Base-by-base conservation (phyloP, 2,113 vertebrate species). In the Lipophrys pholis region DNA sequence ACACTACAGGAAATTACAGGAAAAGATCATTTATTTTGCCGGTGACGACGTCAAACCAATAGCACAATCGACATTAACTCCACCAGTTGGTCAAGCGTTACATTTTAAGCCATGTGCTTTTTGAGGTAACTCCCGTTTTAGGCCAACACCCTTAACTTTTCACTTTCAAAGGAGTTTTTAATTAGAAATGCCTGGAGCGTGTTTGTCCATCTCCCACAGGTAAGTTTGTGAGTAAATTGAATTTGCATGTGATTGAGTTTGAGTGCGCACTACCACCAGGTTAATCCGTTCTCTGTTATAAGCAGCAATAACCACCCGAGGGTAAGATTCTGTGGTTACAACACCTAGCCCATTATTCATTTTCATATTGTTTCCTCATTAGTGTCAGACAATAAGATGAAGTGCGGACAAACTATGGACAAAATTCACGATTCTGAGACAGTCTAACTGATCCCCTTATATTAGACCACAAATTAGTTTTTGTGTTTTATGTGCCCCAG, bases 381-480 rank as follows among this genome's bases (percentile, higher is more conserved):
- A 77, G 42, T 48, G 30, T 69, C 73, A 69, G 69, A 85, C 51
- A 69, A 55, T 68, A 57, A 75, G 69, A 83, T 70, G n/a, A 73
- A 73, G 69, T 53, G 68, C 49, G 51, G 55, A 69, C 53, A 57
- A 62, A 30, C 60, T 52, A 30, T 64, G 62, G 53, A 71, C 70
- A 60, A 82, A 74, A 78, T 36, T 55, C 7, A 8, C 55, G 50
- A 70, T 67, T 82, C 15, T 41, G 45, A 75, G 73, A 83, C 46
- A 52, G 56, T 73, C 41, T 14, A 11, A 35, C 70, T 74, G 46
- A 69, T 80, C 60, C 42, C 41, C 62, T 78, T 73, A 57, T 76
- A 70, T 73, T 73, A 54, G 60, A 55, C 46, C 58, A 67, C 39
- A 87, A 78, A 85, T 87, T 9, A 39, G 72, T 49, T 81, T 81